A percentile compares a stretch with the other conserved stretches of the same genome.
Evolutionary conservation across 2,888 invertebrate species (phyloP).

Genomic region (Artemia sp.): DNA sequence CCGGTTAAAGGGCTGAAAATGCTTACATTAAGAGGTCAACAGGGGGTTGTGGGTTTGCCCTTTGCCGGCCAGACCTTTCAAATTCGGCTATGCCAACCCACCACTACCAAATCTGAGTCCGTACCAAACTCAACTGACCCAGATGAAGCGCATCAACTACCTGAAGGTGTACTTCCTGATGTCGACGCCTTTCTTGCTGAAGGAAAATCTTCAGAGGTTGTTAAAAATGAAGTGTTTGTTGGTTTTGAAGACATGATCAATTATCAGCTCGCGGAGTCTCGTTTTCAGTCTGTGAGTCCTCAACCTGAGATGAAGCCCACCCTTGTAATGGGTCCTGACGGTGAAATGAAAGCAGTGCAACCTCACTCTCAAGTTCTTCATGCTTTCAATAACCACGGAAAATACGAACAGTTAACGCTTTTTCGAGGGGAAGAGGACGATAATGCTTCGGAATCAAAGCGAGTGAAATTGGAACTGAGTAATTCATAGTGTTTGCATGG

Average conservation of each 20-base stretch:
- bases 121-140: background rate
- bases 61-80: background rate
- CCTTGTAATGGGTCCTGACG: slow-evolving; percentile 2
- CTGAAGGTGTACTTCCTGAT: slow-evolving; percentile 10
- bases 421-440: slow-evolving; percentile 7
- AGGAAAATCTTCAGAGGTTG: background rate
- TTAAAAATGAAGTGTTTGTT: background rate
- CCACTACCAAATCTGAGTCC: background rate
- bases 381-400: slow-evolving; percentile 3
- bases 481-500: no score
- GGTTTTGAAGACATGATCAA: slow-evolving; percentile 14
- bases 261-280: slow-evolving; percentile 2
- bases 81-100: slow-evolving; percentile 9
- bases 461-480: no score
- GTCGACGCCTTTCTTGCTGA: slow-evolving; percentile 5
- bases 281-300: background rate
- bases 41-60: background rate
- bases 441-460: no score
- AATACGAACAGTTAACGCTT: slow-evolving; percentile 8
- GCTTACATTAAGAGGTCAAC: slow-evolving; percentile 8
- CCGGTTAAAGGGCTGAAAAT: background rate
- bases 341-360: background rate
- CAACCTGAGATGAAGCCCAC: background rate
- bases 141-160: background rate
- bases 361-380: slow-evolving; percentile 6